Conservation (phyloP, 53 echinoderm and acorn worm genomes). For the Patiria pectinifera region DNA sequence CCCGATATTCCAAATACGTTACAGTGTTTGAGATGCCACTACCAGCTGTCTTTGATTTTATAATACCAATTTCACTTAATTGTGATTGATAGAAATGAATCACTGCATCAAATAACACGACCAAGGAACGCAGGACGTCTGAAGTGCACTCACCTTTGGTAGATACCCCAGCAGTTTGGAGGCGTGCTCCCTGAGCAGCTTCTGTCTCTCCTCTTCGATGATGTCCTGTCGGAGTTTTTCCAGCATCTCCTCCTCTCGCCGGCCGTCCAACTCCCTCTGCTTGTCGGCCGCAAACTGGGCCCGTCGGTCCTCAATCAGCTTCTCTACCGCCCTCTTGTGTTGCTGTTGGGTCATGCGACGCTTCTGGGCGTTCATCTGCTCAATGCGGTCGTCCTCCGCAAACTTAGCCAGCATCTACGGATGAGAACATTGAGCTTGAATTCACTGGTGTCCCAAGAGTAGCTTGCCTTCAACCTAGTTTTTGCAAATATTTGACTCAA, state of each 20-base stretch:
- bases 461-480: no score
- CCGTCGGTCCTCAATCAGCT: constrained; percentile 82
- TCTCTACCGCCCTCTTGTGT: constrained; percentile 94
- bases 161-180: constrained; percentile 95
- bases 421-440: neutral
- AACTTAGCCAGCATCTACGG: constrained; percentile 96
- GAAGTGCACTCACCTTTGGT: constrained; percentile 79
- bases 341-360: constrained; percentile 99
- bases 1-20: no score
- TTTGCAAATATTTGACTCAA: no score
- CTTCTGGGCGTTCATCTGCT: constrained; percentile 98
- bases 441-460: neutral
- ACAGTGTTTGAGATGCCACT: no score
- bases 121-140: no score
- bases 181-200: constrained; percentile 93
- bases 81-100: no score
- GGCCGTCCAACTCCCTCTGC: constrained; percentile 76
- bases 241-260: constrained; percentile 88
- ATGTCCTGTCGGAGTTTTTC: constrained; percentile 88
- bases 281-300: constrained; percentile 96
- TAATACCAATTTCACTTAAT: no score
- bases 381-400: constrained; percentile 97
- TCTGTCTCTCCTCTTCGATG: constrained; percentile 97
- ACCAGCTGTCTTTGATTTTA: no score
- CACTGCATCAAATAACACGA: no score